Conservation (phyloP, 2,113 vertebrate genomes). For the Cephalopterus ornatus region DNA sequence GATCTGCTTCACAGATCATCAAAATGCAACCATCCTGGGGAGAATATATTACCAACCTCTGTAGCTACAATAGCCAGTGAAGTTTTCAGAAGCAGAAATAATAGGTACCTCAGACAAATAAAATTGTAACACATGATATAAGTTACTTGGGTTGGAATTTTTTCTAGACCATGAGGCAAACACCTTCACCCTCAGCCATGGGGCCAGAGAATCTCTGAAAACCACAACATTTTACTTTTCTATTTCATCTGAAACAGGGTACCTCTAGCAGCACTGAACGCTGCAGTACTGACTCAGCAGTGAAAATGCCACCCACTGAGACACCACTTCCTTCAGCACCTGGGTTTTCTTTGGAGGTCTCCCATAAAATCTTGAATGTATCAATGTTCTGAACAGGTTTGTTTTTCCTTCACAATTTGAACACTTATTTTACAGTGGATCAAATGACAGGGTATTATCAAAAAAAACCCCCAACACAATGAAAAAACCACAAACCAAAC, state of each 20-base stretch:
- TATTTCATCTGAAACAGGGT: slow-evolving; percentile 48
- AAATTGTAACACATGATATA: neutral
- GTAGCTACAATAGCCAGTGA: neutral
- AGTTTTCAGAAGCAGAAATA: neutral
- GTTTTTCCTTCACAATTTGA: neutral
- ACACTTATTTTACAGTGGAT: neutral
- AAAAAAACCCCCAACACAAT: no score
- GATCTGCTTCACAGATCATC: neutral
- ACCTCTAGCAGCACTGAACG: slow-evolving; percentile 27
- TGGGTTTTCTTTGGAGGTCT: slow-evolving; percentile 57
- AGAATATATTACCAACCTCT: neutral
- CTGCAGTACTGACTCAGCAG: slow-evolving; percentile 60
- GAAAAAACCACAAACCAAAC: no score
- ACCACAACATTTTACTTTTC: slow-evolving; percentile 53
- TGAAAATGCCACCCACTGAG: slow-evolving; percentile 67
- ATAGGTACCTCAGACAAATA: neutral
- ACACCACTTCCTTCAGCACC: slow-evolving; percentile 23
- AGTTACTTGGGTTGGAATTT: slow-evolving; percentile 19
- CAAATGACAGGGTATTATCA: neutral
- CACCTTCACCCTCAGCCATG: neutral
- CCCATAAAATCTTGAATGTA: slow-evolving; percentile 6
- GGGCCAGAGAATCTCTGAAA: neutral
- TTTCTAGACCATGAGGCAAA: neutral
- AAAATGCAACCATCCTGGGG: neutral
- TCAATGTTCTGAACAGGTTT: neutral